These are phyloP conservation scores for Idaea aversata DNA, from an alignment of 2,888 invertebrate species.

Conservation along the genomic window DNA sequence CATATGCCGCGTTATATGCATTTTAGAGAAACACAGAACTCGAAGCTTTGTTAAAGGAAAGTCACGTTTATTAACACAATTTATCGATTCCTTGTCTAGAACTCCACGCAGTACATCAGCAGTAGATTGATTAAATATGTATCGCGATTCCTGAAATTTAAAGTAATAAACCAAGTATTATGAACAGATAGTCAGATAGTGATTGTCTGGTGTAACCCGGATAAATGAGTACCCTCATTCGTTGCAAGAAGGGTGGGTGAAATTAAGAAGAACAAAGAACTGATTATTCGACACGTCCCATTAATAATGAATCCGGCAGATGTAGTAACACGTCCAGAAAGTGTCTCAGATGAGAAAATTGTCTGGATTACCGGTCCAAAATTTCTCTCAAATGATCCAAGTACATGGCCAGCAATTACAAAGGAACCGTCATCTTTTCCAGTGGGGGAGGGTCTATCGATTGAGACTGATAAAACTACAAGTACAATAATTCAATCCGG, in stretches of 20 bases:
- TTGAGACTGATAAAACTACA: neutral
- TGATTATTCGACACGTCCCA: constrained; percentile 7
- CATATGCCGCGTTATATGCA: constrained; percentile 1
- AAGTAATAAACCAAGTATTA: neutral
- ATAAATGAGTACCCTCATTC: constrained; percentile 7
- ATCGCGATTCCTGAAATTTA: constrained; percentile 4
- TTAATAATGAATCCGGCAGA: constrained; percentile 8
- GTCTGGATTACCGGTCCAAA: constrained; percentile 9
- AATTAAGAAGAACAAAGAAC: constrained; percentile 6
- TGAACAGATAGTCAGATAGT: constrained; percentile 12
- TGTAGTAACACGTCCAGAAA: constrained; percentile 7
- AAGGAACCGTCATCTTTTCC: neutral
- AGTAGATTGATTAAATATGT: constrained; percentile 12
- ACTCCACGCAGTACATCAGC: constrained; percentile 12
- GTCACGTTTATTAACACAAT: constrained; percentile 18
- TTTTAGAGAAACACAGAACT: neutral
- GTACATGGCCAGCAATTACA: neutral
- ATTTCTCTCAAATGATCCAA: neutral
- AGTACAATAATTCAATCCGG: constrained; percentile 1
- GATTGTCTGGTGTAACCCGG: constrained; percentile 7
- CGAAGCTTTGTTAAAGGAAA: constrained; percentile 22
- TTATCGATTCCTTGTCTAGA: constrained; percentile 6
- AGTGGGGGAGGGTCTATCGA: neutral
- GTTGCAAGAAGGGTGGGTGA: constrained; percentile 2
- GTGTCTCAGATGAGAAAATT: neutral